Conservation (phyloP, 2,888 invertebrate genomes). For the Tyria jacobaeae region DNA sequence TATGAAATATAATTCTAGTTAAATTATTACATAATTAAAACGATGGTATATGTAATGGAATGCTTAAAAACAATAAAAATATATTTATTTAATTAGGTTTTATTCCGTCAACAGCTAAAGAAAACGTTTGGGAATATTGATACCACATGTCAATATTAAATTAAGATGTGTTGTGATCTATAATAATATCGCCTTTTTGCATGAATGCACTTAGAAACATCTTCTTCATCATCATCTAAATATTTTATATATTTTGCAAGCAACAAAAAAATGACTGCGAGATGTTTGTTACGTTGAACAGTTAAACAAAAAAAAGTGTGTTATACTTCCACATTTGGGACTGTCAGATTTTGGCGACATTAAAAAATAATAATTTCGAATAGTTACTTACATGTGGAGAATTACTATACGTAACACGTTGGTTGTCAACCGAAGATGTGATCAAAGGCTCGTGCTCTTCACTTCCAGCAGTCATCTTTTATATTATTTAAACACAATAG, state of each 20-base stretch:
- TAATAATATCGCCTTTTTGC: neutral
- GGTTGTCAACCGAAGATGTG: constrained; percentile 77
- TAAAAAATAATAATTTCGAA: neutral
- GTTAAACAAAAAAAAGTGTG: neutral
- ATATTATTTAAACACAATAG: constrained; percentile 35
- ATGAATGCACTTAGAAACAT: neutral
- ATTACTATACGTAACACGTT: constrained; percentile 73
- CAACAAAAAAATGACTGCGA: neutral
- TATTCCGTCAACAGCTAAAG: neutral
- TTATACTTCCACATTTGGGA: neutral
- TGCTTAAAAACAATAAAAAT: neutral
- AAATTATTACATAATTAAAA: neutral
- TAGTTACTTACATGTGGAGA: constrained; percentile 70
- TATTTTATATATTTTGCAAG: neutral
- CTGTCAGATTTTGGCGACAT: neutral
- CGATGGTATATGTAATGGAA: neutral
- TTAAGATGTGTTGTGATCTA: neutral
- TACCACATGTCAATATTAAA: neutral
- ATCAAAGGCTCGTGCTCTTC: constrained; percentile 85
- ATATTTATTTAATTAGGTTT: constrained; percentile 5
- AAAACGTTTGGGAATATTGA: neutral
- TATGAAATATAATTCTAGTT: neutral
- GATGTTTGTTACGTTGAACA: neutral
- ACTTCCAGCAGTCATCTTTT: constrained; percentile 77
- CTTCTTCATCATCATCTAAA: neutral